Base-by-base conservation (phyloP, 1,140 invertebrate species). In the Asbolus verrucosus region DNA sequence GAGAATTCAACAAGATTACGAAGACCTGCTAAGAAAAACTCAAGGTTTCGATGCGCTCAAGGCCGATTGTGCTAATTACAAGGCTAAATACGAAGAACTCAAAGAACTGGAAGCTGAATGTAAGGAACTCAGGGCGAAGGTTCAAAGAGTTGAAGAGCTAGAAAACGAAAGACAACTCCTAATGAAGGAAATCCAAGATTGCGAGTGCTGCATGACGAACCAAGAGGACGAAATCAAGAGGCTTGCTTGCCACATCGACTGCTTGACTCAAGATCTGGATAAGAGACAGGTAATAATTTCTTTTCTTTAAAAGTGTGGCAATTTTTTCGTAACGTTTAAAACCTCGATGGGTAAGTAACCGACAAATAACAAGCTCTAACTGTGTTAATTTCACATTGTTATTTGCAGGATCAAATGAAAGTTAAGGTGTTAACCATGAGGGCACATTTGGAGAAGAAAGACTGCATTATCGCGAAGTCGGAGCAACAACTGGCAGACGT, bases 181-280 rank as follows among this genome's bases (percentile, higher is more conserved):
- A 13, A 24, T 65, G 24, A 61, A 62, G 18, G 73, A 79, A 63
- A 24, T 75, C 1, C 4, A 62, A 2, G 73, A 78, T 21, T 70
- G 70, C 16, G 70, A 77, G 50, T 73, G 69, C 43, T 75, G 75
- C 21, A 77, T 82, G 18, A 73, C 75, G 1, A 77, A 81, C 18
- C 80, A 81, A 66, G 80, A 81, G 31, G 73, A 80, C 18, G 81
- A 82, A 73, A 81, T 81, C 14, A 75, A 73, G 60, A 46, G 75
- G 50, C 69, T 81, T 5, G 76, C 79, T 0, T 70, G 63, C 16
- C 78, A 80, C 19, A 75, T 81, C 6, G 78, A 81, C 31, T 67
- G 73, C 24, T 50, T 81, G 41, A 71, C 80, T 8, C 63, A 77
- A 54, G 75, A 73, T 6, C 65, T 71, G 9, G 78, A 80, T 15